phyloP scores from a whole-genome alignment of 2,888 invertebrate genomes.

The Epinotia nisella region DNA sequence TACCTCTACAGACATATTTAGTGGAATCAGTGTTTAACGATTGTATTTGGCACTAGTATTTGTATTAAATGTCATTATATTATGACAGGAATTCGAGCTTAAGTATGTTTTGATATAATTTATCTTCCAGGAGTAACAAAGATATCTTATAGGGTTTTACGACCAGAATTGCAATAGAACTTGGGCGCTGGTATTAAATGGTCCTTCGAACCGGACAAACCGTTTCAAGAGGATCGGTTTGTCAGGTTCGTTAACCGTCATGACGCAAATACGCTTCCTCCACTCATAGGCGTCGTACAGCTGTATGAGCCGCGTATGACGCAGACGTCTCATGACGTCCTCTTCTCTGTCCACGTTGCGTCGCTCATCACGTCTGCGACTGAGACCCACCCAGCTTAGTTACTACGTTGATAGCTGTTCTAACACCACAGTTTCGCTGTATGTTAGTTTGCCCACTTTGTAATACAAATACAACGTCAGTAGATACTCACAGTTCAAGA shows the following conservation, averaged over 20 bases:
- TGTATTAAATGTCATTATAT: constrained; percentile 23
- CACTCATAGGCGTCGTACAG: not conserved
- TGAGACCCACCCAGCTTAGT: not conserved
- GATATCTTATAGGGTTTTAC: too few relatives aligned
- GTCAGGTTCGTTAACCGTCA: not conserved
- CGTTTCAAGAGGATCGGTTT: too few relatives aligned
- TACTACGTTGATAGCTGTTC: too few relatives aligned
- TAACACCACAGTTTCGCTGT: too few relatives aligned
- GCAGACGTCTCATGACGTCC: not conserved
- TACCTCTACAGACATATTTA: not conserved
- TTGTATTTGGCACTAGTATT: constrained; percentile 7
- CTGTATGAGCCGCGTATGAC: not conserved
- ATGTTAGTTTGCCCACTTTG: too few relatives aligned
- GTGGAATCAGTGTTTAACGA: not conserved
- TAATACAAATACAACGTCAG: too few relatives aligned
- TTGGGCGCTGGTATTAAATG: not conserved
- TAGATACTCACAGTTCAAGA: constrained; percentile 95
- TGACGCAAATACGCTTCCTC: not conserved
- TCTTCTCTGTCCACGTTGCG: not conserved
- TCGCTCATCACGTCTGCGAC: not conserved
- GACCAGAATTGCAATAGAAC: too few relatives aligned
- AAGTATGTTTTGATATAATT: not conserved
- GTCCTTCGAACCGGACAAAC: not conserved
- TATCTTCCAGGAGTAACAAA: not conserved
- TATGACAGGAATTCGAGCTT: not conserved